Percentiles rank a stretch among this genome's conserved stretches.
Conservation (phyloP, 2,888 invertebrate species). For the Andrena fulva region DNA sequence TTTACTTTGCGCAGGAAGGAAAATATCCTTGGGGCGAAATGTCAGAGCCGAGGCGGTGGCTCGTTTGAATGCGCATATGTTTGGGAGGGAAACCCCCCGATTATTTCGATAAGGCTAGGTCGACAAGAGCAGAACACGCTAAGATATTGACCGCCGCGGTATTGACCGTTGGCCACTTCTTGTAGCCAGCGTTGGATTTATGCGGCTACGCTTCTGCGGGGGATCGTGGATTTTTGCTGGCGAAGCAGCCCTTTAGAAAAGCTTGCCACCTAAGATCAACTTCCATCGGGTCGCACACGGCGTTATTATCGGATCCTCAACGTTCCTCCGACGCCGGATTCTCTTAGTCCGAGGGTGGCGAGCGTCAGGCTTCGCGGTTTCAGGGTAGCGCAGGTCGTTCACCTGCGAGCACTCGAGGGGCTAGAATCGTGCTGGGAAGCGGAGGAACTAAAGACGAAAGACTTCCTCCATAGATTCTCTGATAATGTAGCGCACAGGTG, state of each 20-base stretch:
- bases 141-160: slow-evolving; percentile 83
- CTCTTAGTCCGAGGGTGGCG: neutral
- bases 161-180: slow-evolving; percentile 82
- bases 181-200: slow-evolving; percentile 57
- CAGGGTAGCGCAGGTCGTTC: slow-evolving; percentile 45
- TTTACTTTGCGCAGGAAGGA: slow-evolving; percentile 48
- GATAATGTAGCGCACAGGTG: neutral
- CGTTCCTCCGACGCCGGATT: neutral
- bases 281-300: too few relatives aligned
- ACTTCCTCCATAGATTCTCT: slow-evolving; percentile 9
- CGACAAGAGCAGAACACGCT: slow-evolving; percentile 75
- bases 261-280: too few relatives aligned
- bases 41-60: slow-evolving; percentile 60
- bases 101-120: slow-evolving; percentile 72
- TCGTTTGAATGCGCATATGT: slow-evolving; percentile 72
- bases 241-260: neutral
- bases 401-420: slow-evolving; percentile 32
- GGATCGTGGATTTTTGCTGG: slow-evolving; percentile 18
- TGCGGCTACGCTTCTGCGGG: slow-evolving; percentile 15
- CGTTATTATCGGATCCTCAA: neutral
- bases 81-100: slow-evolving; percentile 61
- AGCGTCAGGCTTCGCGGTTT: slow-evolving; percentile 9
- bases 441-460: slow-evolving; percentile 8
- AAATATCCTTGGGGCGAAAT: slow-evolving; percentile 70
- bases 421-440: neutral